Evolutionary conservation across 2,888 invertebrate species (phyloP).

Genomic region (Lymantria monacha): DNA sequence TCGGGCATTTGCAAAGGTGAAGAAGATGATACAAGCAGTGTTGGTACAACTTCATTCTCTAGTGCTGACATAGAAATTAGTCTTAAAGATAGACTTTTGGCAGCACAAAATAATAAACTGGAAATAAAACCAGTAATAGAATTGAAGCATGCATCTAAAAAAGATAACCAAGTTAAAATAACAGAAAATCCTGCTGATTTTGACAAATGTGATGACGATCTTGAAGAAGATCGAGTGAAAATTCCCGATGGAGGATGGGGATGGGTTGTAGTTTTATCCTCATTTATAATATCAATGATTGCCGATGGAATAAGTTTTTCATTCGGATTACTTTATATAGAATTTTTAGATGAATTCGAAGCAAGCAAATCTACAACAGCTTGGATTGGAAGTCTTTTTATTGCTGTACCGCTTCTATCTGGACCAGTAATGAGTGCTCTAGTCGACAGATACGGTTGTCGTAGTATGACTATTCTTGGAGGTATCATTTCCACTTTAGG

Average conservation of each 20-base stretch:
- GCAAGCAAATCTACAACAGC: conserved; percentile 93
- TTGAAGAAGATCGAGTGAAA: conserved; percentile 62
- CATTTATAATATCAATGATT: conserved; percentile 92
- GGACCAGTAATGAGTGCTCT: conserved; percentile 93
- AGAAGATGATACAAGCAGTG: conserved; percentile 59
- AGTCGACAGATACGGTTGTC: conserved; percentile 93
- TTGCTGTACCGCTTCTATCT: conserved; percentile 92
- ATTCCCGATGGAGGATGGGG: conserved; percentile 94
- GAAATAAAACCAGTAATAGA: conserved; percentile 23
- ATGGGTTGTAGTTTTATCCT: conserved; percentile 94
- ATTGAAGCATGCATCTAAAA: conserved; percentile 18
- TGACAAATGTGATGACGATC: conserved; percentile 19
- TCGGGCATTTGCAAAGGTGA: conserved; percentile 78
- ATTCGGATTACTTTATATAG: conserved; percentile 93
- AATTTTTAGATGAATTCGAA: conserved; percentile 90
- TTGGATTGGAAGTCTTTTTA: conserved; percentile 94
- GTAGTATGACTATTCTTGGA: conserved; percentile 88
- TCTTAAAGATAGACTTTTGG: conserved; percentile 41
- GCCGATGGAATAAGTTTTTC: conserved; percentile 97
- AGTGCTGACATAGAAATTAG: conserved; percentile 65
- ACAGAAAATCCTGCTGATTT: conserved; percentile 42
- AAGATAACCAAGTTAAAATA: conserved; percentile 36
- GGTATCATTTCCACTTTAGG: conserved; percentile 88
- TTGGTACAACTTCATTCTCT: conserved; percentile 58
- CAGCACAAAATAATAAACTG: conserved; percentile 42